Percentiles rank a stretch among this genome's conserved stretches.
phyloP scores from a whole-genome alignment of 2,888 invertebrate genomes.

The Drosophila kambysellisi region DNA sequence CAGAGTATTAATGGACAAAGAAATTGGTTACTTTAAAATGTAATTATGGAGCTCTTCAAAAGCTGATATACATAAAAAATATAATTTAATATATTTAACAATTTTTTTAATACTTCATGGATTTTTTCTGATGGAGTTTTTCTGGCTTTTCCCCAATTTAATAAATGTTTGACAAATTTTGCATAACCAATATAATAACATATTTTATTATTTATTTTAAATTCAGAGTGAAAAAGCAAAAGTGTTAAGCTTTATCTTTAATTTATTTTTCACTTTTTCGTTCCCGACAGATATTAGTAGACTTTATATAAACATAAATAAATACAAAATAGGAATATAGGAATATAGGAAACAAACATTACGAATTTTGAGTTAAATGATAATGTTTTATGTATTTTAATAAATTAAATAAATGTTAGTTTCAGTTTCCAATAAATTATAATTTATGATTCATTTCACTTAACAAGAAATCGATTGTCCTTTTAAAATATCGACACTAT shows the following conservation, averaged over 20 bases:
- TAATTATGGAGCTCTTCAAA: slow-evolving; percentile 4
- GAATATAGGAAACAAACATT: fast-evolving
- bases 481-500: neutral
- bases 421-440: neutral
- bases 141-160: neutral
- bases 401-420: too few species aligned
- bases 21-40: slow-evolving; percentile 43
- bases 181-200: neutral
- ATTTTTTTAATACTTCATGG: neutral
- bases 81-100: neutral
- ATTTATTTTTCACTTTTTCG: neutral
- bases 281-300: neutral
- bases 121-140: too few species aligned
- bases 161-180: neutral
- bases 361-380: neutral
- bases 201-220: neutral
- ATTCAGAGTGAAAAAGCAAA: too few species aligned
- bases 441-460: neutral
- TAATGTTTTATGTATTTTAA: too few species aligned
- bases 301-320: neutral
- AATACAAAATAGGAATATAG: fast-evolving
- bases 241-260: neutral
- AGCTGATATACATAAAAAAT: neutral
- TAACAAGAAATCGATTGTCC: neutral
- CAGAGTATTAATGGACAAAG: slow-evolving; percentile 29